phyloP scores from a whole-genome alignment of 2,797 vertebrate genomes.

The Pseudomugil tenellus region DNA sequence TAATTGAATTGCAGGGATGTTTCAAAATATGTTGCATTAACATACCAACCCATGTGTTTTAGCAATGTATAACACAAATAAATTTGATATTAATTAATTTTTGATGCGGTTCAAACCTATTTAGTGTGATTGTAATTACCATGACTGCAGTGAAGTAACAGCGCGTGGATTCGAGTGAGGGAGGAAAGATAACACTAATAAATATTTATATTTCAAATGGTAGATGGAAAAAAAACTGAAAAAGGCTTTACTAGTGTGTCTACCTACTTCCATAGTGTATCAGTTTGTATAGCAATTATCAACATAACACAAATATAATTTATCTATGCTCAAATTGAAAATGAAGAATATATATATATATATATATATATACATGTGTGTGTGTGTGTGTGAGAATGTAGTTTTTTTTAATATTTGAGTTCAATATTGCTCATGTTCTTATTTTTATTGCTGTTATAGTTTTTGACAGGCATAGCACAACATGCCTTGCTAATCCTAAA shows the following conservation, averaged over 20 bases:
- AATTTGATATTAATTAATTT: slow-evolving; percentile 83
- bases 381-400: no score
- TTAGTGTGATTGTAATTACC: slow-evolving; percentile 77
- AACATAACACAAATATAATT: no score
- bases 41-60: slow-evolving; percentile 79
- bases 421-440: slow-evolving; percentile 46
- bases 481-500: slow-evolving; percentile 75
- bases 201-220: slow-evolving; percentile 66
- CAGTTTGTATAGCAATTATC: slow-evolving; percentile 28
- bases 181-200: slow-evolving; percentile 68
- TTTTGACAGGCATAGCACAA: slow-evolving; percentile 74
- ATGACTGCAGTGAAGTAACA: slow-evolving; percentile 64
- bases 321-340: no score
- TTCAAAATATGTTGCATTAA: slow-evolving; percentile 82
- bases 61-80: slow-evolving; percentile 85
- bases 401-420: slow-evolving; percentile 42
- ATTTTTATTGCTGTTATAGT: slow-evolving; percentile 57
- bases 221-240: slow-evolving; percentile 49
- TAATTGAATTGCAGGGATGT: slow-evolving; percentile 85
- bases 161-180: slow-evolving; percentile 61
- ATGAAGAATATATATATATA: no score
- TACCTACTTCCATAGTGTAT: no score
- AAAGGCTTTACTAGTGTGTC: slow-evolving; percentile 25
- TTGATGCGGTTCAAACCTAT: slow-evolving; percentile 78
- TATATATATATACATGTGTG: no score